A percentile compares a stretch with the other conserved stretches of the same genome.
phyloP scores from a whole-genome alignment of 1,140 invertebrate species.

The Apis mellifera region DNA sequence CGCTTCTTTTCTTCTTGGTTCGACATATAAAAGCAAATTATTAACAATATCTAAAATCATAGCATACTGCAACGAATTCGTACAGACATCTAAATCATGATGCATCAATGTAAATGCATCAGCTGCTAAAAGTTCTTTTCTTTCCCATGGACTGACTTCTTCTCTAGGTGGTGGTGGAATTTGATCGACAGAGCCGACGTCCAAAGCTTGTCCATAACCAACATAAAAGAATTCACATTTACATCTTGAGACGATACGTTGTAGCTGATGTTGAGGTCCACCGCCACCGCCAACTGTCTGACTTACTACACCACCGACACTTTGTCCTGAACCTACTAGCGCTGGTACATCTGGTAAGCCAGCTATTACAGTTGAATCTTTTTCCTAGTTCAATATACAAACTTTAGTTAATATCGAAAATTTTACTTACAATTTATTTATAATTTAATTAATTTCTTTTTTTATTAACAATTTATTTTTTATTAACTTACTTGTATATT shows the following conservation, averaged over 20 bases:
- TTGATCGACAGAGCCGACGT: conserved; percentile 85
- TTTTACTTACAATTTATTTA: background rate
- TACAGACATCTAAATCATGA: conserved; percentile 98
- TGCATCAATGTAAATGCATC: conserved; percentile 99
- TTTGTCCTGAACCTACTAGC: conserved; percentile 96
- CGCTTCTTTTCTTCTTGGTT: conserved; percentile 96
- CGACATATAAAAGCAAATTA: conserved; percentile 97
- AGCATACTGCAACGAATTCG: conserved; percentile 96
- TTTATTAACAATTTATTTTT: no score
- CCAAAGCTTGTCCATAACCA: conserved; percentile 93
- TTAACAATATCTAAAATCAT: conserved; percentile 99
- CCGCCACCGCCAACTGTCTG: conserved; percentile 94
- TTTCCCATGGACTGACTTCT: conserved; percentile 88
- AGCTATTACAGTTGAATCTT: conserved; percentile 88
- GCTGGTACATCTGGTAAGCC: conserved; percentile 92
- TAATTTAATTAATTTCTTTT: no score
- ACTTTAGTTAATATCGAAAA: background rate
- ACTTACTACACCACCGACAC: conserved; percentile 97
- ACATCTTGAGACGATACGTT: conserved; percentile 97
- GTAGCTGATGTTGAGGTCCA: conserved; percentile 86
- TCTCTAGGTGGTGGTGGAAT: conserved; percentile 86
- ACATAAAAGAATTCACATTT: conserved; percentile 99
- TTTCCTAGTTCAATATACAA: conserved; percentile 82
- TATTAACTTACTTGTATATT: conserved; percentile 86
- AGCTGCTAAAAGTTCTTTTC: conserved; percentile 90